Base-by-base conservation (phyloP, 2,113 vertebrate genomes). In the Pithys albifrons region DNA sequence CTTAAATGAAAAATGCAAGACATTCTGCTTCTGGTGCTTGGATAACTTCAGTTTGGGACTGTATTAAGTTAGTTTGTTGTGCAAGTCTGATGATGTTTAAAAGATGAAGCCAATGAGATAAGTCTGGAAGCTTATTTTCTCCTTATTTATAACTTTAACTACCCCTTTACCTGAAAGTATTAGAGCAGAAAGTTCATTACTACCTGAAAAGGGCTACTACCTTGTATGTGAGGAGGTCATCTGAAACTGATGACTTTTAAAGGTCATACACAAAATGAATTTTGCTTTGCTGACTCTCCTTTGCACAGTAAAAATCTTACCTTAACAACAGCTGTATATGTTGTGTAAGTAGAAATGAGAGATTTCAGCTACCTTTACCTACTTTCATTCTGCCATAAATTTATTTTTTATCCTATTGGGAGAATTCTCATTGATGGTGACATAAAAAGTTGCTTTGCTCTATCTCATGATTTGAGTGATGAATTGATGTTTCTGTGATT, bases 111-210 rank as follows among this genome's bases (percentile, higher is more conserved):
- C 66, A 94, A 51, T 76, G 65, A 93, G 81, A 95, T 95, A 95
- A 94, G 37, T 52, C 49, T 66, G 15, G 54, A 31, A 96, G 43
- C 70, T 96, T 91, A 91, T 95, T 95, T 96, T 85, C 87, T 85
- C 31, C 87, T 51, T 77, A 72, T 92, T 92, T 94, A 70, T 92
- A 91, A 91, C 54, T 91, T 85, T 88, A 96, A 95, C 84, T 89
- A 37, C 46, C 1, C 0, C 74, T 91, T 85, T 82, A 82, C 89
- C 85, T 88, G 66, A 43, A 92, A 82, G 81, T 85, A 85, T 95
- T 91, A 83, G 64, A 95, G 88, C 52, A 91, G 93, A 94, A 82
- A 94, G 64, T 88, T 96, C 95, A 95, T 95, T 96, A 94, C 90
- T 58, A 83, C 67, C 59, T 78, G 72, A 93, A 94, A 95, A 92